These are phyloP conservation scores for Luperina nickerlii DNA, from an alignment of 2,888 invertebrate genomes.

Conservation along the genomic window DNA sequence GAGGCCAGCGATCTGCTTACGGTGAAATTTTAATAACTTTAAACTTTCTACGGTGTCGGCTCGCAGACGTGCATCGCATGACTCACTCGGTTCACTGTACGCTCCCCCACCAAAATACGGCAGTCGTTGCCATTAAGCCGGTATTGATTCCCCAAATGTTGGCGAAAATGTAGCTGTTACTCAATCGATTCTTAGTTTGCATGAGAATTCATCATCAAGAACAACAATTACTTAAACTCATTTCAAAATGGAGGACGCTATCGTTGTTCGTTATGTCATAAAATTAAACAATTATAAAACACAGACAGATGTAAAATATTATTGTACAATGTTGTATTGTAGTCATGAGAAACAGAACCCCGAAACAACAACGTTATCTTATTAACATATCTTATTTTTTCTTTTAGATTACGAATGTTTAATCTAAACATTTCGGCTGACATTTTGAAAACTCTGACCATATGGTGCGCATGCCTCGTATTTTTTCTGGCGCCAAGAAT, in stretches of 20 bases:
- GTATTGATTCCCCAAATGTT: slow-evolving; percentile 72
- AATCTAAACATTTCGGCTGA: slow-evolving; percentile 61
- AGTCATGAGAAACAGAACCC: slow-evolving; percentile 35
- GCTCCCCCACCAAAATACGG: slow-evolving; percentile 73
- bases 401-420: slow-evolving; percentile 51
- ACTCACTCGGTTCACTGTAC: slow-evolving; percentile 81
- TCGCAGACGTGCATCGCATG: slow-evolving; percentile 71
- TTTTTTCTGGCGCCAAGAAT: slow-evolving; percentile 79
- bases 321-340: slow-evolving; percentile 2
- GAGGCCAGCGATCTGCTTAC: slow-evolving; percentile 81
- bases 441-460: slow-evolving; percentile 76
- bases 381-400: slow-evolving; percentile 33
- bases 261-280: slow-evolving; percentile 41
- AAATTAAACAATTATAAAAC: slow-evolving; percentile 41
- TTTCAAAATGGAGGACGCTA: slow-evolving; percentile 57
- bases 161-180: slow-evolving; percentile 65
- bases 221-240: slow-evolving; percentile 46
- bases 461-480: slow-evolving; percentile 80
- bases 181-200: slow-evolving; percentile 65
- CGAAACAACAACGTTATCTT: slow-evolving; percentile 34
- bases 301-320: slow-evolving; percentile 36
- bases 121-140: slow-evolving; percentile 63
- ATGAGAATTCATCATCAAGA: slow-evolving; percentile 58
- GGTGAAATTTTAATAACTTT: slow-evolving; percentile 88
- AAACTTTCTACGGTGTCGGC: slow-evolving; percentile 84